Percentiles rank a stretch among this genome's conserved stretches.
Conservation (phyloP, 1,140 invertebrate species). For the Metopolophium dirhodum region DNA sequence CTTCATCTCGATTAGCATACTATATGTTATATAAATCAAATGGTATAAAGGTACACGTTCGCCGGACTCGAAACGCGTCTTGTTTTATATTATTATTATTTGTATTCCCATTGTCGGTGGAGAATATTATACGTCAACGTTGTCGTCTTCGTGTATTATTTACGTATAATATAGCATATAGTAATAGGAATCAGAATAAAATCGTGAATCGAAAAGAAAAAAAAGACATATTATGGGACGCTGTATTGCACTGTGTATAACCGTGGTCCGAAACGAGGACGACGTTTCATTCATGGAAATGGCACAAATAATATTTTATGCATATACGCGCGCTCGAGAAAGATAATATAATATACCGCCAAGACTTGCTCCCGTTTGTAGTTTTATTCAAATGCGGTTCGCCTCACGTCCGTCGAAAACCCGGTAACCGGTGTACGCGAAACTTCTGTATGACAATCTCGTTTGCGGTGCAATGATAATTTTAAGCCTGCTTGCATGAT, state of each 20-base stretch:
- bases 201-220: not conserved
- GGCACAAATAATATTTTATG: slow-evolving; percentile 4
- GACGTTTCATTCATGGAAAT: not conserved
- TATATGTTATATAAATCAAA: not conserved
- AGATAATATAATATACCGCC: not conserved
- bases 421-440: not conserved
- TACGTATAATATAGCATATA: not conserved
- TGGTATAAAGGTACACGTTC: not conserved
- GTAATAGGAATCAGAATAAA: not conserved
- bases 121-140: slow-evolving; percentile 8
- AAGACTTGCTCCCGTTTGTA: not conserved
- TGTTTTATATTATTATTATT: not conserved
- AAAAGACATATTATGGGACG: not conserved
- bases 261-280: not conserved
- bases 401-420: not conserved
- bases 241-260: not conserved
- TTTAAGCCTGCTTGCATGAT: not conserved
- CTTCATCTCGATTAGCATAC: not conserved
- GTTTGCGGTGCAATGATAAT: not conserved
- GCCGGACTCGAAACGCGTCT: not conserved
- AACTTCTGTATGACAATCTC: not conserved
- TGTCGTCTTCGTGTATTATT: not conserved
- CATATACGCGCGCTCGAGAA: not conserved
- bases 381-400: not conserved
- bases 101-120: not conserved